A percentile compares a stretch with the other conserved stretches of the same genome.
phyloP scores from a whole-genome alignment of 2,797 vertebrate genomes.

The Rousettus madagascariensis region DNA sequence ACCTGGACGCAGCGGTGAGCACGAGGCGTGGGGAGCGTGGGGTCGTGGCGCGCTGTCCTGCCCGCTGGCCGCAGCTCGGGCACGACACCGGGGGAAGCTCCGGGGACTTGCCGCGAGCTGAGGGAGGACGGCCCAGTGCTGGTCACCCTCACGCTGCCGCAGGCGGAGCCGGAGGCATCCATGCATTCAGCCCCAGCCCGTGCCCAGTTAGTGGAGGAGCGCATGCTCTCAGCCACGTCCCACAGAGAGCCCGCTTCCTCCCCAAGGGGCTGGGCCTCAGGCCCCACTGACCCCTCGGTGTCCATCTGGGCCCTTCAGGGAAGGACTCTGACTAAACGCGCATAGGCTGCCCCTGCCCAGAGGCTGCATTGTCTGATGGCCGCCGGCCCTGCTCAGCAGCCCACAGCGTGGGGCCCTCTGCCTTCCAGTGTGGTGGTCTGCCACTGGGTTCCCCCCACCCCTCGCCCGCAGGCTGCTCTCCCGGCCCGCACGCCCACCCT shows the following conservation, averaged over 20 bases:
- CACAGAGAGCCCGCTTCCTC: too few relatives aligned
- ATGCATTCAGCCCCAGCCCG: fast-evolving
- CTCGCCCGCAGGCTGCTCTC: background rate
- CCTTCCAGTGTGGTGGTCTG: too few relatives aligned
- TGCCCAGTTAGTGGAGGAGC: too few relatives aligned
- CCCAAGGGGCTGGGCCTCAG: too few relatives aligned
- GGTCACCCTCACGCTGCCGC: fast-evolving
- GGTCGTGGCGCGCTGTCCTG: fast-evolving
- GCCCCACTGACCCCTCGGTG: too few relatives aligned
- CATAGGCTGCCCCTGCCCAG: background rate
- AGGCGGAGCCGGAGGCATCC: fast-evolving
- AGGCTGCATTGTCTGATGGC: background rate
- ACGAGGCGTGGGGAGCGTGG: fast-evolving
- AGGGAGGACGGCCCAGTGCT: too few relatives aligned
- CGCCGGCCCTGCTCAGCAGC: background rate
- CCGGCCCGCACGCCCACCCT: fast-evolving
- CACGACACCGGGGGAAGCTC: too few relatives aligned
- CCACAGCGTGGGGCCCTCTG: background rate
- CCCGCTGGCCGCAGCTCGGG: background rate
- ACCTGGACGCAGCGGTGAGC: slow-evolving; percentile 90
- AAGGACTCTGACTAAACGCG: too few relatives aligned
- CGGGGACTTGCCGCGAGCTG: too few relatives aligned
- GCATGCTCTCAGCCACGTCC: too few relatives aligned
- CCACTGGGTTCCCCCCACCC: background rate
- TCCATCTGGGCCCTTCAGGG: too few relatives aligned